Base-by-base conservation (phyloP, 2,888 invertebrate species). In the Caenorhabditis panamensis region DNA sequence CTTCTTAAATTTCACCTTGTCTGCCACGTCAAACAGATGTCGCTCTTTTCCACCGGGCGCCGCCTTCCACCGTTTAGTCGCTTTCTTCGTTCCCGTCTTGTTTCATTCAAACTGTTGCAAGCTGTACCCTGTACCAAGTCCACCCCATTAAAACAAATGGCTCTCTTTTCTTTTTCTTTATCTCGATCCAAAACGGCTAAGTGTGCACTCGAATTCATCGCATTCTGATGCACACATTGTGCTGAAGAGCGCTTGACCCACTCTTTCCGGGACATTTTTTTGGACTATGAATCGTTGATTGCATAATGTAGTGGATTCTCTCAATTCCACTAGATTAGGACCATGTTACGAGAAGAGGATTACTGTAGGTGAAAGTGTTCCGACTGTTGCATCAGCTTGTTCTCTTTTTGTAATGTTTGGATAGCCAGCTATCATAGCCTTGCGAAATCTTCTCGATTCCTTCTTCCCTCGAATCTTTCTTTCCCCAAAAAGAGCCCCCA, bases 151-250 rank as follows among this genome's bases (percentile, higher is more conserved):
- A 63, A 63, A 72, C 72, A 72, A 72, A 37, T 62, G 62, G 47
- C n/a, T 51, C 54, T 37, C 44, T 49, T 59, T 37, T 49, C 47
- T n/a, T 16, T 44, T 44, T 20, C 13, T 26, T 26, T 22, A 16
- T 20, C 2, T 49, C 20, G 47, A n/a, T 62, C n/a, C 16, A 24
- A 62, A 37, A 28, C 24, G 58, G 1, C 9, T 9, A 37, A 22
- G 51, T 24, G 24, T 22, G 51, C 24, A 24, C 51, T 28, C 28
- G 26, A 28, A 54, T 28, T 24, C 24, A 26, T 22, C 28, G 59
- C 71, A 72, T 72, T 72, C 64, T 72, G 72, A 72, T 72, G 72
- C 72, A 72, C 63, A 56, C 71, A 69, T 69, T 69, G 61, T 69
- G 22, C 20, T 44, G 24, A 53, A 59, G 51, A 41, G 58, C 22